Evolutionary conservation across 2,113 vertebrate genomes (phyloP), one percentile per base, ranked within the genome.

Genomic region (Zapus hudsonius): DNA sequence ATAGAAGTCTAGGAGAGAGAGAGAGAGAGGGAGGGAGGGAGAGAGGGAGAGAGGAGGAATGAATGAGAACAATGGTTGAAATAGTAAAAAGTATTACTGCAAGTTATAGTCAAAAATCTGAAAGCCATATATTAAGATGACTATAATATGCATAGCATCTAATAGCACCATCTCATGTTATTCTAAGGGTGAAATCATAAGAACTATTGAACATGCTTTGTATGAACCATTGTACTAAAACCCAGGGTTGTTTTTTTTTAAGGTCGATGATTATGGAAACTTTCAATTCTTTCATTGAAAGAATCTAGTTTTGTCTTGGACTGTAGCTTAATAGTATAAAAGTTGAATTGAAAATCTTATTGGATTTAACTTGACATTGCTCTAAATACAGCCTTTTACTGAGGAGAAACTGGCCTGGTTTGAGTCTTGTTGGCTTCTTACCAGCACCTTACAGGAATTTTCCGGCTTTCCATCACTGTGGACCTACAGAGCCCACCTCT

Each of bases 391-490:
- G 52, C 17, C 20, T 86, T 92, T 92, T 75, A 44, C 73, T 40
- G 78, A 82, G 91, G 52, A 38, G 52, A 81, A 92, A 55, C 87
- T 95, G 94, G 95, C 93, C 67, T n/a, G 44, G 73, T 79, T 87
- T 74, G 87, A 93, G 79, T 31, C 15, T 64, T 44, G 42, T 25
- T 96, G 95, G 94, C 96, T 29, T 74, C 78, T 91, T 47, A 52
- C 89, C 94, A 96, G 7, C 52, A 90, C 74, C 92, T 95, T 96
- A 87, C 90, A 87, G 94, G 94, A 96, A 95, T 93, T 78, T 94
- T 95, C 90, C 95, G 95, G 94, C 92, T 63, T 93, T 78, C 81
- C 17, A 7, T 57, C 79, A 2, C 92, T 92, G 81, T 92, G 86
- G 78, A 95, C 91, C 89, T 92, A 84, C 66, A 29, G 57, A 61